Evolutionary conservation across 2,888 invertebrate genomes (phyloP).

Genomic region (Cerastis leucographa): DNA sequence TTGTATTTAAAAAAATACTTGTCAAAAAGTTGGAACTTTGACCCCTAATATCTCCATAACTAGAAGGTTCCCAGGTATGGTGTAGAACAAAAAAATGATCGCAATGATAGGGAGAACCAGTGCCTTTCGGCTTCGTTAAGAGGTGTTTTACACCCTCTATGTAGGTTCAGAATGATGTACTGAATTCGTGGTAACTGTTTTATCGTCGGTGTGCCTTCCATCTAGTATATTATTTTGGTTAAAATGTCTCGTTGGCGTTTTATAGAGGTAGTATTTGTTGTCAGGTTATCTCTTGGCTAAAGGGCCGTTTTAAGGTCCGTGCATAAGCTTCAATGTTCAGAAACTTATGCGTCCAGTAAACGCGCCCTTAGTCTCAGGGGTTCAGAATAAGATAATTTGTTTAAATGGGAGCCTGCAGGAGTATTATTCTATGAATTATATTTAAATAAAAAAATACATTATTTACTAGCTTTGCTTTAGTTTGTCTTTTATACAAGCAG

Average conservation of each 20-base stretch:
- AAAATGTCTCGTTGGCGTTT: neutral
- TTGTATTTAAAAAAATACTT: no score
- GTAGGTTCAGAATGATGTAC: neutral
- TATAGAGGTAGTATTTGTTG: neutral
- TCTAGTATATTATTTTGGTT: neutral
- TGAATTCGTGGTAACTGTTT: neutral
- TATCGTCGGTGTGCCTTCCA: neutral
- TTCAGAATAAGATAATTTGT: neutral
- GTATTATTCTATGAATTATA: constrained; percentile 35
- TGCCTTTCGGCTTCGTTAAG: no score
- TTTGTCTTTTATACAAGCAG: constrained; percentile 10
- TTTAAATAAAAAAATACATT: constrained; percentile 44
- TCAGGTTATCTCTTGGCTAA: neutral
- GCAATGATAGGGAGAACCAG: no score
- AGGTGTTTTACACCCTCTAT: no score
- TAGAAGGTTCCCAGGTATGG: no score
- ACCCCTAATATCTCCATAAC: no score
- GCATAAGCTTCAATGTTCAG: neutral
- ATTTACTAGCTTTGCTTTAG: constrained; percentile 28
- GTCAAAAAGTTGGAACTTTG: no score
- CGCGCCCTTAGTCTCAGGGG: neutral
- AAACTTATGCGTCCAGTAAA: neutral
- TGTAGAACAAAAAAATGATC: no score
- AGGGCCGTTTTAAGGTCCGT: neutral
- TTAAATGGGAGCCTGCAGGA: constrained; percentile 19